These are phyloP conservation scores for Hippocampus abdominalis DNA, from an alignment of 2,113 vertebrate species.

Conservation along the genomic window DNA sequence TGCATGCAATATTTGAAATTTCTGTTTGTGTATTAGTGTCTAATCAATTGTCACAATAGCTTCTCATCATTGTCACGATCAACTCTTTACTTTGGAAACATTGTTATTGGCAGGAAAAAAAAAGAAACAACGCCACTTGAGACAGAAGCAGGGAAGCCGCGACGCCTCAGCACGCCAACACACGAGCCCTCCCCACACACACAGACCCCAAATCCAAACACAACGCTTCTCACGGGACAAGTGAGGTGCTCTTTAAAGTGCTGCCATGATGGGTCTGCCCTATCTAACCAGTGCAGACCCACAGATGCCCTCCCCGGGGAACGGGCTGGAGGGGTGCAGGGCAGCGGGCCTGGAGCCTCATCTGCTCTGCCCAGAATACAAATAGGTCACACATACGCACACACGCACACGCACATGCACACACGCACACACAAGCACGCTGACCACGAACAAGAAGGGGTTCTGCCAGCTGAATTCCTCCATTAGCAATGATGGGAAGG, in stretches of 20 bases:
- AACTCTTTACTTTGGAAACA: not conserved
- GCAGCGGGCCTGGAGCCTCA: slow-evolving; percentile 72
- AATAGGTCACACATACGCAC: slow-evolving; percentile 71
- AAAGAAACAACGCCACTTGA: slow-evolving; percentile 7
- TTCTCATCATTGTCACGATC: not conserved
- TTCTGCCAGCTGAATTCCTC: slow-evolving; percentile 78
- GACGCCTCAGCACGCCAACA: slow-evolving; percentile 33
- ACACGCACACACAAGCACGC: slow-evolving; percentile 39
- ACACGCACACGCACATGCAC: slow-evolving; percentile 41
- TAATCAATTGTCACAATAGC: slow-evolving; percentile 1
- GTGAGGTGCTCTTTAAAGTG: slow-evolving; percentile 67
- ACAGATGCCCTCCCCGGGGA: slow-evolving; percentile 72
- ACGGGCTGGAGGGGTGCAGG: slow-evolving; percentile 59
- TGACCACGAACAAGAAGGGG: slow-evolving; percentile 71
- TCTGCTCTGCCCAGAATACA: slow-evolving; percentile 80
- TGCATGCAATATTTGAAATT: not conserved
- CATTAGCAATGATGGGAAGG: slow-evolving; percentile 74
- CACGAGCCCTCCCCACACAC: slow-evolving; percentile 35
- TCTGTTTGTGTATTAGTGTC: slow-evolving; percentile 2
- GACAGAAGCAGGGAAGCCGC: slow-evolving; percentile 40
- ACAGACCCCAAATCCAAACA: slow-evolving; percentile 49
- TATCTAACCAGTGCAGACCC: slow-evolving; percentile 67
- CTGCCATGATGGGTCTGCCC: slow-evolving; percentile 70
- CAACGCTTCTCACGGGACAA: slow-evolving; percentile 51
- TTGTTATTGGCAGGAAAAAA: slow-evolving; percentile 3